These are phyloP conservation scores for Sacculina carcini DNA, from an alignment of 2,888 invertebrate genomes.

Conservation along the genomic window DNA sequence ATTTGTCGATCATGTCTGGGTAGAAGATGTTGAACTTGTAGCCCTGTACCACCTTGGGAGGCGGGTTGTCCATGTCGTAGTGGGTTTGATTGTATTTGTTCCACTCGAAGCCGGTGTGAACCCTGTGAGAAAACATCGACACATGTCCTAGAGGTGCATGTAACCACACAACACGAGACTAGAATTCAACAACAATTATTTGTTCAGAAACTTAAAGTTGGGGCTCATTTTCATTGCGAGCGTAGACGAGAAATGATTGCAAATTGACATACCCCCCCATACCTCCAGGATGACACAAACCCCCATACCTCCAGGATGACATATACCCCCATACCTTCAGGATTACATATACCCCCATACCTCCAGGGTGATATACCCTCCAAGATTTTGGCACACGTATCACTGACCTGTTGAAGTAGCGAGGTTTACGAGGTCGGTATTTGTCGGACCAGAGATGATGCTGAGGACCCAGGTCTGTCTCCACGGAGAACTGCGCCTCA, in stretches of 20 bases:
- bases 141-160: not conserved
- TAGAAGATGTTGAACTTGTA: slow-evolving; percentile 99
- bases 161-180: too few species aligned
- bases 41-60: slow-evolving; percentile 98
- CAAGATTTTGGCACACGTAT: too few species aligned
- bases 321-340: too few species aligned
- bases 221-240: too few species aligned
- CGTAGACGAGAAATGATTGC: too few species aligned
- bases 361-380: too few species aligned
- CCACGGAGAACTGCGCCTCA: slow-evolving; percentile 73
- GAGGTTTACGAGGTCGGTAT: slow-evolving; percentile 83
- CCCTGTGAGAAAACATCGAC: slow-evolving; percentile 25
- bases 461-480: slow-evolving; percentile 57
- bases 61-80: slow-evolving; percentile 99
- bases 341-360: too few species aligned
- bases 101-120: slow-evolving; percentile 97
- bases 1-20: slow-evolving; percentile 88
- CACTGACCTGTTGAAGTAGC: slow-evolving; percentile 65
- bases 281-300: too few species aligned
- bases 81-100: slow-evolving; percentile 99
- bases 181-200: too few species aligned
- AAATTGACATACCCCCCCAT: too few species aligned
- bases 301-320: too few species aligned
- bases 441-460: slow-evolving; percentile 92
- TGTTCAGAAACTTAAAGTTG: too few species aligned